phyloP scores from a whole-genome alignment of 2,113 vertebrate genomes.

The Danionella cerebrum region DNA sequence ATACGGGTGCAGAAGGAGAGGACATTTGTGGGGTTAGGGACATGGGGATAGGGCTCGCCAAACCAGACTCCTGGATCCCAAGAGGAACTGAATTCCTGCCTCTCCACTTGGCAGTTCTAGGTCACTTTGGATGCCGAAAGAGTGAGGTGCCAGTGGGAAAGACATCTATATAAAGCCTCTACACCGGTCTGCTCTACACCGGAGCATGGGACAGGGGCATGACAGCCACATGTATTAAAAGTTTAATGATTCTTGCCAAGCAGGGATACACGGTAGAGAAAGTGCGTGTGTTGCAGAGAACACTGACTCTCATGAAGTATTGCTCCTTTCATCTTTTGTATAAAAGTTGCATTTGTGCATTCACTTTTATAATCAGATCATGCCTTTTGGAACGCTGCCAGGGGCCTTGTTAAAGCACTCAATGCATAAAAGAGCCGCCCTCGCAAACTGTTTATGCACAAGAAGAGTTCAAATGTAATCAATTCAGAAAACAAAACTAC shows the following conservation, averaged over 20 bases:
- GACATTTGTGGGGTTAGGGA: conserved; percentile 25
- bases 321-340: conserved; percentile 8
- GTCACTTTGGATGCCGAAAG: conserved; percentile 36
- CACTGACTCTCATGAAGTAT: background rate
- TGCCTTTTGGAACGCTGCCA: conserved; percentile 9
- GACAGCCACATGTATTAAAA: conserved; percentile 12
- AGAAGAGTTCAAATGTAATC: conserved; percentile 19
- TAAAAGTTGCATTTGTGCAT: conserved; percentile 19
- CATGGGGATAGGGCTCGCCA: conserved; percentile 18
- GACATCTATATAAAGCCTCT: conserved; percentile 23
- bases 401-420: conserved; percentile 3
- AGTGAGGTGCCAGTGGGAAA: conserved; percentile 30
- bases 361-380: conserved; percentile 24
- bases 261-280: background rate
- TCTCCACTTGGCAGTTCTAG: conserved; percentile 36
- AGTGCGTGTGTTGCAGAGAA: background rate
- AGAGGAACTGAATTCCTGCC: conserved; percentile 31
- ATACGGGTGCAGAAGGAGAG: conserved; percentile 29
- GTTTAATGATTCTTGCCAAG: conserved; percentile 25
- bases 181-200: conserved; percentile 4
- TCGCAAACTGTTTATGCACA: too few species aligned
- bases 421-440: background rate
- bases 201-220: conserved; percentile 5
- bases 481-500: conserved; percentile 22
- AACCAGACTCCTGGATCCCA: conserved; percentile 23